Evolutionary conservation across 2,888 invertebrate species (phyloP).

Genomic region (Drosophila fungiperda): DNA sequence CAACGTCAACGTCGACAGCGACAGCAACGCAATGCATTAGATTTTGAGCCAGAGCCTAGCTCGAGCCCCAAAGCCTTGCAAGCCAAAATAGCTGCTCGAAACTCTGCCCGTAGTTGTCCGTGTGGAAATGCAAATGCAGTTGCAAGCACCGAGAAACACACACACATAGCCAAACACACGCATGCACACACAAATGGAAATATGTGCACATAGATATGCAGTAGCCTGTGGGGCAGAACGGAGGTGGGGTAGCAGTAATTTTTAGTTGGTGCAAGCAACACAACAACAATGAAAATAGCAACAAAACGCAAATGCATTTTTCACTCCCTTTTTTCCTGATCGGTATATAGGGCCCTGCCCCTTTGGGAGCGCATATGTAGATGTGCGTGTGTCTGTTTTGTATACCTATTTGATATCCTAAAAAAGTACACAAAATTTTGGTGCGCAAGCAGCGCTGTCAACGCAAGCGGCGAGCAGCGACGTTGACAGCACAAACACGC

Average conservation of each 20-base stretch:
- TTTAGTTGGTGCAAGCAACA: constrained; percentile 73
- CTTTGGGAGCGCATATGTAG: constrained; percentile 18
- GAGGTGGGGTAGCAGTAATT: constrained; percentile 46
- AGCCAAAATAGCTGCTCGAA: constrained; percentile 53
- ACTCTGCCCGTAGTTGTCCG: constrained; percentile 38
- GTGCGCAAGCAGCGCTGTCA: constrained; percentile 67
- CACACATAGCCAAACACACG: background rate
- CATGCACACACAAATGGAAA: background rate
- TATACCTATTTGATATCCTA: constrained; percentile 82
- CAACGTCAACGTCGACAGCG: constrained; percentile 26
- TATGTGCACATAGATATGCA: constrained; percentile 14
- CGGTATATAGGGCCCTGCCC: constrained; percentile 47
- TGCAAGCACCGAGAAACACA: constrained; percentile 29
- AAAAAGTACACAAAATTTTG: constrained; percentile 81
- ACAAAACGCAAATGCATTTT: constrained; percentile 69
- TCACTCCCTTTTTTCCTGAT: constrained; percentile 55
- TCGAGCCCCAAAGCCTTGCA: constrained; percentile 38
- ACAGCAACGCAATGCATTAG: constrained; percentile 58
- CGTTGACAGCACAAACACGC: constrained; percentile 74
- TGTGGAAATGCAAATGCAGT: constrained; percentile 53
- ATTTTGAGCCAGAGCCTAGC: constrained; percentile 42
- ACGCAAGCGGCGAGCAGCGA: constrained; percentile 46
- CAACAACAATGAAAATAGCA: constrained; percentile 37
- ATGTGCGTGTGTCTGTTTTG: constrained; percentile 40
- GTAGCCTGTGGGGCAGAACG: constrained; percentile 18